Base-by-base conservation (phyloP, 2,113 vertebrate species). In the Cacatua alba region DNA sequence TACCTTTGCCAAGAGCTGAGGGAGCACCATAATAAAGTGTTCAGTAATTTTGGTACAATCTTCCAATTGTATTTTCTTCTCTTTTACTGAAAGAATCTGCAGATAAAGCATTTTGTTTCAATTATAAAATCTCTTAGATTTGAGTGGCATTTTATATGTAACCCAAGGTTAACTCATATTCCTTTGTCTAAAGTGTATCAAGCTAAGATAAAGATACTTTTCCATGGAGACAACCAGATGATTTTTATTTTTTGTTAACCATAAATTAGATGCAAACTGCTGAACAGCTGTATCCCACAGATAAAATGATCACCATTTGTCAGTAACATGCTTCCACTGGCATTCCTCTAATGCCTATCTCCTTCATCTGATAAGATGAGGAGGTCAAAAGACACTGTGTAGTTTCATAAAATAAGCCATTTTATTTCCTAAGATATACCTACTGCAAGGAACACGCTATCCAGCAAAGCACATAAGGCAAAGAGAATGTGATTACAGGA, bases 1-100 rank as follows among this genome's bases (percentile, higher is more conserved):
- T 97, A 99, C 99, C 98, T 99, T 99, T 76, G 97, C 98, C 95
- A 99, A 98, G 84, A 99, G 98, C 86, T 97, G 95, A 91, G 99
- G 99, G 96, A 99, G 98, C 92, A 97, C 97, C 65, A 60, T 43
- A 80, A 98, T 95, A 93, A 99, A 98, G 96, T 99, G 98, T 79
- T 98, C 97, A n/a, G 99, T 99, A 92, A 99, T 98, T 96, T 97
- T 98, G 11, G 92, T 67, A 87, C 98, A 98, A 96, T 99, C 99
- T 46, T 99, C 99, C 25, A 91, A 72, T 93, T 98, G 99, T 60
- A 95, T 70, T 89, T 98, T 99, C 96, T 98, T 99, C 85, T 99
- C 99, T 95, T 97, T 98, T 81, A 96, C 89, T 60, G 97, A 98
- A 48, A 97, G 87, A 85, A 97, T 79, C 98, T 98, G 88, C 84